A percentile compares a stretch with the other conserved stretches of the same genome.
These are phyloP conservation scores for Coregonus ussuriensis DNA, from an alignment of 2,797 vertebrate genomes.

Conservation along the genomic window DNA sequence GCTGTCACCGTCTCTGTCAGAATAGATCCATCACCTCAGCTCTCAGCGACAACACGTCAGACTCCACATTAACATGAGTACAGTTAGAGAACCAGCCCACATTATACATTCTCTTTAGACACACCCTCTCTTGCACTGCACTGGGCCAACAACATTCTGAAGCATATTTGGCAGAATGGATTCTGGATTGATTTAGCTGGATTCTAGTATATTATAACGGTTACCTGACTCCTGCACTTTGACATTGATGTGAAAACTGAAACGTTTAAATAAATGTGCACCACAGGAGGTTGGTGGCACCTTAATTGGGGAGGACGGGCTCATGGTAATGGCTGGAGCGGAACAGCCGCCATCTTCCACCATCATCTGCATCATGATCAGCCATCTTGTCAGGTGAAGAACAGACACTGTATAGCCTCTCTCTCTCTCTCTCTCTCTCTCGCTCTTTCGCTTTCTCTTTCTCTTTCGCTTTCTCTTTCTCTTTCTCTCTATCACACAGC, in stretches of 20 bases:
- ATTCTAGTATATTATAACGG: no score
- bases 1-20: conserved; percentile 79
- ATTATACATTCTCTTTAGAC: not conserved
- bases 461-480: no score
- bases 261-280: no score
- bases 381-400: conserved; percentile 59
- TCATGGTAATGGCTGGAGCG: no score
- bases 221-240: no score
- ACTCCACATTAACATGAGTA: conserved; percentile 75
- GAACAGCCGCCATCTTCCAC: no score
- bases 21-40: conserved; percentile 74
- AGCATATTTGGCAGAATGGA: conserved; percentile 56
- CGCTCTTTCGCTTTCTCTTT: conserved; percentile 24
- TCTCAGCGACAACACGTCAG: conserved; percentile 62
- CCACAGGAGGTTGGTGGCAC: no score
- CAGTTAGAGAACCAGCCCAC: conserved; percentile 41
- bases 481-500: no score
- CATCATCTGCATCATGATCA: conserved; percentile 41
- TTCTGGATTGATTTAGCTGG: conserved; percentile 32
- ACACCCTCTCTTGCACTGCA: not conserved
- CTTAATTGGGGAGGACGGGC: no score
- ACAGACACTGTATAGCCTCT: conserved; percentile 31
- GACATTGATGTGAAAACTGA: no score
- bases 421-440: not conserved
- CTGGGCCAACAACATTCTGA: conserved; percentile 1